Conservation (phyloP, 2,113 vertebrate species). For the Silurus meridionalis region DNA sequence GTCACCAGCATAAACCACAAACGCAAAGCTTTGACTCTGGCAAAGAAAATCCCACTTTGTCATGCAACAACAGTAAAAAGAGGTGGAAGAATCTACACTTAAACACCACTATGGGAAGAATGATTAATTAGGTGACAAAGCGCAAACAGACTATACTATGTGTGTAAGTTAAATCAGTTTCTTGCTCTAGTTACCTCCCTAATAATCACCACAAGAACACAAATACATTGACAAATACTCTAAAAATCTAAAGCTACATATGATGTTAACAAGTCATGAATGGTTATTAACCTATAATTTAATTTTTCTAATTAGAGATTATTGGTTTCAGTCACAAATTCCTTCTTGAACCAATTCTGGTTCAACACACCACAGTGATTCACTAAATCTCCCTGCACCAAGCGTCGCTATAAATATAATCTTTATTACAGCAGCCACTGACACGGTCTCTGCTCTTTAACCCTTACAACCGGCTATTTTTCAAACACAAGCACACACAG, state of each 20-base stretch:
- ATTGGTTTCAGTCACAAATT: background rate
- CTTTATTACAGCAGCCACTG: slow-evolving; percentile 49
- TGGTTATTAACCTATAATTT: background rate
- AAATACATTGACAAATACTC: background rate
- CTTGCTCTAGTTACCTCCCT: background rate
- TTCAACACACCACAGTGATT: slow-evolving; percentile 41
- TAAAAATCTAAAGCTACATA: background rate
- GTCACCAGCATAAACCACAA: slow-evolving; percentile 15
- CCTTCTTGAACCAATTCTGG: slow-evolving; percentile 10
- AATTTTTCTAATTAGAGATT: background rate
- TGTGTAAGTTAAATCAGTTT: background rate
- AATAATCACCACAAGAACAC: background rate
- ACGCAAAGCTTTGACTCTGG: background rate
- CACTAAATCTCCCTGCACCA: slow-evolving; percentile 39
- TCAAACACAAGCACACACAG: slow-evolving; percentile 26
- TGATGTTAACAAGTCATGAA: background rate
- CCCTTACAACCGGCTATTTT: slow-evolving; percentile 11
- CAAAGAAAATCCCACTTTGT: background rate
- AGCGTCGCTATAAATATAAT: slow-evolving; percentile 57
- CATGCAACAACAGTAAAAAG: background rate
- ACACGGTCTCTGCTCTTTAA: slow-evolving; percentile 25
- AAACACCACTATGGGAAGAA: background rate
- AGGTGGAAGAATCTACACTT: background rate
- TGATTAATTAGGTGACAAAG: background rate
- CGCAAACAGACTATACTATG: background rate